Conservation (phyloP, 2,888 invertebrate genomes). For the Lypha dubia region DNA sequence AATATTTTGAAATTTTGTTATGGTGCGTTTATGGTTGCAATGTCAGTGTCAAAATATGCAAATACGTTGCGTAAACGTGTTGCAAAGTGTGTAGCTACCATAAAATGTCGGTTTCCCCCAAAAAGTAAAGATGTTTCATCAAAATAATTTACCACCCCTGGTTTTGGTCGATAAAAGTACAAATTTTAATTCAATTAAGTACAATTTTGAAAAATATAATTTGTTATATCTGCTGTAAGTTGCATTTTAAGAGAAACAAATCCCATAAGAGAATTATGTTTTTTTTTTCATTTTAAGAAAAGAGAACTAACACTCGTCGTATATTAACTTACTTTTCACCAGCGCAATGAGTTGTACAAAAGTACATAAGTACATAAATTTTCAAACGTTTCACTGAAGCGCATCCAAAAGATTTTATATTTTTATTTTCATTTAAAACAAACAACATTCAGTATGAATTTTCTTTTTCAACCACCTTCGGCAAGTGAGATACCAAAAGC, state of each 20-base stretch:
- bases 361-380: no score
- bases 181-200: background rate
- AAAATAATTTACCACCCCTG: no score
- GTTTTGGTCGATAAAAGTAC: no score
- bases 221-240: background rate
- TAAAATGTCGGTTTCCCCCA: no score
- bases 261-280: conserved; percentile 4
- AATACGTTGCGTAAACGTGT: no score
- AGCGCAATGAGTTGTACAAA: conserved; percentile 34
- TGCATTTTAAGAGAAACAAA: conserved; percentile 22
- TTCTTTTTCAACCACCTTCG: conserved; percentile 57
- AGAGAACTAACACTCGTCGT: conserved; percentile 15
- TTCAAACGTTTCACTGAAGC: conserved; percentile 57
- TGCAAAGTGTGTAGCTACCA: no score
- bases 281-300: background rate
- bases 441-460: conserved; percentile 29
- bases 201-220: background rate
- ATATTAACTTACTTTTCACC: conserved; percentile 45
- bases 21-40: no score
- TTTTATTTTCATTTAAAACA: background rate
- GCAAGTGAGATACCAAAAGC: conserved; percentile 51
- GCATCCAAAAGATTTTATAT: conserved; percentile 56
- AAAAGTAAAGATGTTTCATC: no score
- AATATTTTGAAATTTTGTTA: no score
- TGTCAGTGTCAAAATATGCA: no score